phyloP scores from a whole-genome alignment of 2,888 invertebrate species.

The Hesperia comma region DNA sequence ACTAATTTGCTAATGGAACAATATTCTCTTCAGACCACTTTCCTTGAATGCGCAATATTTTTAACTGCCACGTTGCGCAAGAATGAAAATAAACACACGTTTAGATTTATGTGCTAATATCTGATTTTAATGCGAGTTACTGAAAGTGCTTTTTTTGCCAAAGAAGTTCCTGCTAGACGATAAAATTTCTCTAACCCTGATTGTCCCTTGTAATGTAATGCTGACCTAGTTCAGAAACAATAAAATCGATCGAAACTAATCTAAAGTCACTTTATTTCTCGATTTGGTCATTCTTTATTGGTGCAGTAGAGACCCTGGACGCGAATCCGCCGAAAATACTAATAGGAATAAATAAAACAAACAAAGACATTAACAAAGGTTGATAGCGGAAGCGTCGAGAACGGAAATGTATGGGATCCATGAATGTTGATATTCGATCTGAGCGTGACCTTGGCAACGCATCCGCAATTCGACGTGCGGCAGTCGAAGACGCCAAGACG shows the following conservation, averaged over 20 bases:
- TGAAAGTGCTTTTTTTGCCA: too few species aligned
- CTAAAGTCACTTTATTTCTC: too few species aligned
- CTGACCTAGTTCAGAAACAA: too few species aligned
- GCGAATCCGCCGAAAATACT: not conserved
- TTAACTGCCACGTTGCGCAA: not conserved
- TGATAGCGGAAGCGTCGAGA: conserved; percentile 21
- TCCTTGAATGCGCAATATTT: conserved; percentile 14
- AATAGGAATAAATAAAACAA: not conserved
- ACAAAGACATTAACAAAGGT: not conserved
- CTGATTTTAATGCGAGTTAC: too few species aligned
- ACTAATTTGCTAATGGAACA: conserved; percentile 13
- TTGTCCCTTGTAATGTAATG: too few species aligned
- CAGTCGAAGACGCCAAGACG: conserved; percentile 51
- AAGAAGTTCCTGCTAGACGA: too few species aligned
- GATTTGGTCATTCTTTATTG: too few species aligned
- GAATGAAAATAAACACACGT: conserved; percentile 1
- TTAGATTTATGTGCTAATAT: not conserved
- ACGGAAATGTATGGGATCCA: conserved; percentile 27
- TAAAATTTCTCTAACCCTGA: too few species aligned
- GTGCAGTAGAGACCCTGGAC: not conserved
- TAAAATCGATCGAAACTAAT: too few species aligned
- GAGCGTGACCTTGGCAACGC: conserved; percentile 42
- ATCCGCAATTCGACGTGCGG: conserved; percentile 42
- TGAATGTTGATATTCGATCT: conserved; percentile 31
- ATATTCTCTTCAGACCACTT: conserved; percentile 6